Base-by-base conservation (phyloP, 2,888 invertebrate genomes). In the Epinotia bilunana region DNA sequence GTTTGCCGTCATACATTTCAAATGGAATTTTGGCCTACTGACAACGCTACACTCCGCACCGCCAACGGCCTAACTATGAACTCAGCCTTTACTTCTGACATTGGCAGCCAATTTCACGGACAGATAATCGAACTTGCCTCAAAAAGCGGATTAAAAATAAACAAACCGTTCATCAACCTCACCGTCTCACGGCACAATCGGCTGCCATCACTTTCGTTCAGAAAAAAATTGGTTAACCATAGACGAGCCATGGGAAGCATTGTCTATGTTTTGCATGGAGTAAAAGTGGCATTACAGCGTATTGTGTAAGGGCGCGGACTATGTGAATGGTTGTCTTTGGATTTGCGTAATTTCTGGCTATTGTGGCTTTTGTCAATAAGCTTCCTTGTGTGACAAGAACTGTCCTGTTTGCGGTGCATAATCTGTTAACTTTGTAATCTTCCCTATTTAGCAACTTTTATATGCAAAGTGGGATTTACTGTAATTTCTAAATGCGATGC, bases 271-370 rank as follows among this genome's bases (percentile, higher is more conserved):
- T 73, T 78, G 68, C 74, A 70, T 72, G 61, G 60, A 73, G 78
- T 78, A 77, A 78, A 78, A 77, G 78, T 72, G 76, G n/a, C 61
- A 75, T 78, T 76, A 72, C 72, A 57, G 58, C 33, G 69, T 69
- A 72, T 77, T 77, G 72, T 74, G 73, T 74, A 76, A 77, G 70
- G 73, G 77, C n/a, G 60, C 33, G 71, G 49, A 53, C 60, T 57
- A 76, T 70, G 76, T 72, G 74, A 77, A 74, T 74, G 43, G 63
- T 64, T 65, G 68, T 46, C 73, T 20, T 69, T 33, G 46, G 53
- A 72, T 75, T 75, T 72, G 75, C 72, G 75, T 75, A 75, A 75
- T 71, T 75, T 75, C 75, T 75, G 75, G 72, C 63, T 72, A 75
- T 75, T 75, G 72, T 75, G 72, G 46, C n/a, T 28, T 28, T 71